Base-by-base conservation (phyloP, 2,888 invertebrate genomes). In the Philopedon plagiatum region DNA sequence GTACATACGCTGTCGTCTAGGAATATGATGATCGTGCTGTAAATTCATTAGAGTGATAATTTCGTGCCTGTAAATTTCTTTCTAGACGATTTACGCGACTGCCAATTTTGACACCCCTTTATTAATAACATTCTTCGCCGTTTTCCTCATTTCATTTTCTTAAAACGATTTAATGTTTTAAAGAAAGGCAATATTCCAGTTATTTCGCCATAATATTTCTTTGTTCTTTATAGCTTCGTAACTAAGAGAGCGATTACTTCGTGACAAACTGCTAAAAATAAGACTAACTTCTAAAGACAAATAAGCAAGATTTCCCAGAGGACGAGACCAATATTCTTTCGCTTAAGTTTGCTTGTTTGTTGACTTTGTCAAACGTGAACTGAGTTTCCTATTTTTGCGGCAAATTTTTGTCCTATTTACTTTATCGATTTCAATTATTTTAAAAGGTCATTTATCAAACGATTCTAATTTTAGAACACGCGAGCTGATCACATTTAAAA, bases 231-330 rank as follows among this genome's bases (percentile, higher is more conserved):
- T 23, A 26, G 51, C 64, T 64, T 41, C 49, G 44, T 34, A 58
- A 44, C 58, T 29, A 46, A 46, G 60, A 46, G 58, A 66, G 56
- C 58, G 66, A 66, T 66, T 66, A 66, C 58, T 58, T 58, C 58
- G 66, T 66, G 66, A 66, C 66, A 66, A 58, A 66, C 66, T 39
- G 44, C 66, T 66, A 66, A 66, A 66, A 66, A 66, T 49, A 66
- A 66, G 66, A 58, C 56, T 58, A 66, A 58, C 56, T 66, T 66
- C 49, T 58, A 46, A 58, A 66, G 58, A 66, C 66, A 66, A 66
- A 66, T 66, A 66, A 66, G 58, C 66, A 46, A 58, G 66, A 66
- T 66, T 66, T 66, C 66, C 66, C 66, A 56, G 5, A 66, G 66
- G 66, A 58, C 66, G 37, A 58, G 56, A 34, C 58, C 66, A 66